Evolutionary conservation across 2,113 vertebrate genomes (phyloP).

Genomic region (Oreochromis spilurus): DNA sequence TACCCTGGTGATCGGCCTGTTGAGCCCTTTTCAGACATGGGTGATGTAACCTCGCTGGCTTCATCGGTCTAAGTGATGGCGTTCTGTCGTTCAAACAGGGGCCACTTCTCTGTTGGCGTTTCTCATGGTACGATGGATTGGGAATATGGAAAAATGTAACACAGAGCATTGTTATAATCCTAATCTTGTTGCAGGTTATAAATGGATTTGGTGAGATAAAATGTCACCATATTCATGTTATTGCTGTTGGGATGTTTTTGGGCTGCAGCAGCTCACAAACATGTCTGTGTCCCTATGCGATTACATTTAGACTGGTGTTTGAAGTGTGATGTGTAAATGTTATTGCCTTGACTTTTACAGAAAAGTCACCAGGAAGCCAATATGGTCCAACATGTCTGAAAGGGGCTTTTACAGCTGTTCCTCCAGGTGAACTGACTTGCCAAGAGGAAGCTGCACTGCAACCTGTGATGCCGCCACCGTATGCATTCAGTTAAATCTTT

Average conservation of each 20-base stretch:
- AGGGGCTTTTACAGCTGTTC: not conserved
- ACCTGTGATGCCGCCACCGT: constrained; percentile 25
- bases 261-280: not conserved
- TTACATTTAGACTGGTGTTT: not conserved
- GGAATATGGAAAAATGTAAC: not conserved
- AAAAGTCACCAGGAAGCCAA: not conserved
- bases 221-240: not conserved
- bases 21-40: not conserved
- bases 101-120: not conserved
- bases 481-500: constrained; percentile 31
- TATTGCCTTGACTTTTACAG: not conserved
- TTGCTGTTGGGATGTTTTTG: not conserved
- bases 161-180: not conserved
- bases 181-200: not conserved
- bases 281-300: not conserved
- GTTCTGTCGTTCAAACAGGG: not conserved
- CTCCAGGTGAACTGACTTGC: not conserved
- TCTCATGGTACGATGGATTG: no score
- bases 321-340: not conserved
- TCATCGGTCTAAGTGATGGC: not conserved
- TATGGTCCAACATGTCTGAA: not conserved
- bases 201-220: not conserved
- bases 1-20: not conserved
- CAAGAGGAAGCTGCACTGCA: constrained; percentile 19
- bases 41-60: not conserved